phyloP scores from a whole-genome alignment of 2,797 vertebrate genomes.

The Sphaeramia orbicularis region DNA sequence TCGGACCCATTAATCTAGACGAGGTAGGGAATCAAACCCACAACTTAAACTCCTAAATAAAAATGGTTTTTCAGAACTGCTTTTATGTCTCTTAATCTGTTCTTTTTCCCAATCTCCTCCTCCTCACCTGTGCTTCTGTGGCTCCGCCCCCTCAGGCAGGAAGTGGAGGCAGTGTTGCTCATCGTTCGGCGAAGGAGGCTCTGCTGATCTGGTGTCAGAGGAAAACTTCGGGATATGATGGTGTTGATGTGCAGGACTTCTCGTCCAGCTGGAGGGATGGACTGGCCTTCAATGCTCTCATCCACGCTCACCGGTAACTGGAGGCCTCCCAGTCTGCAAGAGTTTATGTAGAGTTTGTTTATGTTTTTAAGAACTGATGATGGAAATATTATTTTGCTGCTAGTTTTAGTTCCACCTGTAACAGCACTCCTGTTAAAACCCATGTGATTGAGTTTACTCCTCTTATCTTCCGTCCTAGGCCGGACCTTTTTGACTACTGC shows the following conservation, averaged over 20 bases:
- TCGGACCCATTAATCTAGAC: constrained; percentile 88
- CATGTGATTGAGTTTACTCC: background rate
- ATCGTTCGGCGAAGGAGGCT: constrained; percentile 90
- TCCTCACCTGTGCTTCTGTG: background rate
- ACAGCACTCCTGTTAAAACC: too few species aligned
- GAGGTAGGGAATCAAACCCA: constrained; percentile 80
- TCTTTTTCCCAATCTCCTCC: background rate
- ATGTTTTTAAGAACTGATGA: too few species aligned
- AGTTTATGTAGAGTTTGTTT: too few species aligned
- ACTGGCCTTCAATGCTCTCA: constrained; percentile 91
- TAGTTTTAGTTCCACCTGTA: too few species aligned
- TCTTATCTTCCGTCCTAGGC: constrained; percentile 75
- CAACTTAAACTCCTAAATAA: background rate
- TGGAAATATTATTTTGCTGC: too few species aligned
- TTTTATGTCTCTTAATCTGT: too few species aligned
- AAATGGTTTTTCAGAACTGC: too few species aligned
- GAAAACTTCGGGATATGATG: constrained; percentile 89
- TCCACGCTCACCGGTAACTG: constrained; percentile 90
- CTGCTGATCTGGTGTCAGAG: constrained; percentile 93
- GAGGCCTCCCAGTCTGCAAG: background rate
- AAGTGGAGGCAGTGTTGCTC: constrained; percentile 83
- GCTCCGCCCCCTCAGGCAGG: constrained; percentile 76
- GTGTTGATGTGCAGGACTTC: constrained; percentile 90
- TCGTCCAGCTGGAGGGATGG: constrained; percentile 92
- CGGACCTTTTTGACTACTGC: constrained; percentile 89